Conservation (phyloP, 1,140 invertebrate genomes). For the Ceratoteleas bidentatus region DNA sequence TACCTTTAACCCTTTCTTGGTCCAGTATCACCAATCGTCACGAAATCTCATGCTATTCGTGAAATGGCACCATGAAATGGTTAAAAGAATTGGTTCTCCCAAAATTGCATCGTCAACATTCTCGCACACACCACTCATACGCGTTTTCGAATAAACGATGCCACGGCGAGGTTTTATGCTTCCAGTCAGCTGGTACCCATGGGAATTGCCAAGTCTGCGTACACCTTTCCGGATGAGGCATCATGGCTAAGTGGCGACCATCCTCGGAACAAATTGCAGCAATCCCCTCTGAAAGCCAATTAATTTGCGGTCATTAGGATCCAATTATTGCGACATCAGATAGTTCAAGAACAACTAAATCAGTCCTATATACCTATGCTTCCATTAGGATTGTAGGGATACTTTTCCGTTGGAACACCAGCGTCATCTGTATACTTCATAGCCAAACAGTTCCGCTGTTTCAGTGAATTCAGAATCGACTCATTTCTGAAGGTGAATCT, state of each 20-base stretch:
- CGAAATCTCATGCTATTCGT: too few species aligned
- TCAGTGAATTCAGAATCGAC: conserved; percentile 82
- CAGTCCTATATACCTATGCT: conserved; percentile 83
- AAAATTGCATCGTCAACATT: neutral
- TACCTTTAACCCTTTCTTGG: too few species aligned
- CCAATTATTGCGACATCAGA: too few species aligned
- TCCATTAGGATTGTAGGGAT: conserved; percentile 98
- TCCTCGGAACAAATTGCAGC: conserved; percentile 94
- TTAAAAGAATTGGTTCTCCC: neutral
- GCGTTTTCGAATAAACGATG: conserved; percentile 95
- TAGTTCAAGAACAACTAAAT: neutral
- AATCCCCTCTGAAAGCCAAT: conserved; percentile 85
- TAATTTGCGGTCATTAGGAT: neutral
- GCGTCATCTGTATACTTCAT: conserved; percentile 93
- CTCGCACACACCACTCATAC: conserved; percentile 86
- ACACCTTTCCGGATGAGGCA: conserved; percentile 98
- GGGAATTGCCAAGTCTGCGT: conserved; percentile 93
- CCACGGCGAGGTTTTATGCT: conserved; percentile 90
- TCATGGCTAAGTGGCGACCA: conserved; percentile 97
- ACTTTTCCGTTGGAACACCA: conserved; percentile 87
- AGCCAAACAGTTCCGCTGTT: conserved; percentile 85
- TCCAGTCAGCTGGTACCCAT: conserved; percentile 84
- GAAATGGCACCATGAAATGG: too few species aligned
- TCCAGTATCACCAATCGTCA: too few species aligned
- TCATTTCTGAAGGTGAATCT: conserved; percentile 84